phyloP scores from a whole-genome alignment of 1,140 invertebrate species.

The Proctacanthus coquilletti region DNA sequence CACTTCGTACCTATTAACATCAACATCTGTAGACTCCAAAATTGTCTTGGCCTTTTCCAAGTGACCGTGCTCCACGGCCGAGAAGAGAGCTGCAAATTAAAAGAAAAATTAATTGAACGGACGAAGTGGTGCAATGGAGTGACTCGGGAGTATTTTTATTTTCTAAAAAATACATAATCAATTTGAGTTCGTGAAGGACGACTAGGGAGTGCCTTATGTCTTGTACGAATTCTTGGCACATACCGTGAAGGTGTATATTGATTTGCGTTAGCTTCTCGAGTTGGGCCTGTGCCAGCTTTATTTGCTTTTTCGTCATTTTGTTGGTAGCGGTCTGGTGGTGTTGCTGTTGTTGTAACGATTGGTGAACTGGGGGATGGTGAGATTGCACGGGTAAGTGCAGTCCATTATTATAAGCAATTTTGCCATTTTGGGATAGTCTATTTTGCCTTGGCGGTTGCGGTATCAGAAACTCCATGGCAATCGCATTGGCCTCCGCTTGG shows the following conservation, averaged over 20 bases:
- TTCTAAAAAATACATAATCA: conserved; percentile 1
- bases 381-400: too few species aligned
- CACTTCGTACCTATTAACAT: conserved; percentile 79
- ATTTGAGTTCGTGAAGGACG: background rate
- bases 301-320: conserved; percentile 40
- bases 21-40: conserved; percentile 75
- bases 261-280: conserved; percentile 62
- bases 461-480: conserved; percentile 32
- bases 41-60: conserved; percentile 78
- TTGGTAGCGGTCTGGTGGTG: conserved; percentile 33
- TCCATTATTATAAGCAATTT: too few species aligned
- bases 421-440: too few species aligned
- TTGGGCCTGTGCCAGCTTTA: conserved; percentile 42
- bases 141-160: too few species aligned
- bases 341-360: conserved; percentile 12
- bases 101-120: too few species aligned
- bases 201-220: background rate
- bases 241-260: conserved; percentile 81
- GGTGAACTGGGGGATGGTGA: conserved; percentile 13
- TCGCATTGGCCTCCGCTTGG: too few species aligned
- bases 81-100: conserved; percentile 63
- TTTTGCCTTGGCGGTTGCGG: conserved; percentile 16
- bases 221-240: conserved; percentile 15
- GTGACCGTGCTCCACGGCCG: conserved; percentile 84
- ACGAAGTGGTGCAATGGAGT: too few species aligned